Evolutionary conservation across 2,113 vertebrate genomes (phyloP).

Genomic region (Sebastes schlegelii): DNA sequence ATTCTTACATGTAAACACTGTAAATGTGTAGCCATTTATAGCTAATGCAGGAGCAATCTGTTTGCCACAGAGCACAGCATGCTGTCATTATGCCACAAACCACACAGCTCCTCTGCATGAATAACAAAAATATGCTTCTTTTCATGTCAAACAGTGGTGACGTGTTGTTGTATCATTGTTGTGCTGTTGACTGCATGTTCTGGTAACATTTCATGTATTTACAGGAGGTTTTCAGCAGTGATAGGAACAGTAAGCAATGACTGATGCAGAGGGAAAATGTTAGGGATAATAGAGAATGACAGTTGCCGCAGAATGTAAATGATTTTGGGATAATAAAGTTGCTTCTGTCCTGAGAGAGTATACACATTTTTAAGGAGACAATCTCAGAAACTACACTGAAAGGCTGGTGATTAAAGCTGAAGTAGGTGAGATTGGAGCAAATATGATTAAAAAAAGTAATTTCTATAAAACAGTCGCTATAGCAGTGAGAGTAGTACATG

Average conservation of each 20-base stretch:
- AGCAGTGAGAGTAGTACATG: too few species aligned
- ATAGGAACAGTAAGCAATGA: background rate
- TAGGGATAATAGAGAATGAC: background rate
- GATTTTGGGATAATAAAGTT: background rate
- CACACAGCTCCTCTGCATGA: conserved; percentile 8
- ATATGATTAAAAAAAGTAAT: too few species aligned
- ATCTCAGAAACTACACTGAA: background rate
- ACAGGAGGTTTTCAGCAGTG: background rate
- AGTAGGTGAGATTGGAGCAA: too few species aligned
- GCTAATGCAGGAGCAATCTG: conserved; percentile 5
- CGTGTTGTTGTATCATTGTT: background rate
- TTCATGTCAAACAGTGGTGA: conserved; percentile 24
- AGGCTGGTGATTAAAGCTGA: background rate
- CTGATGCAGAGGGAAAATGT: background rate
- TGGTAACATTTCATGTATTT: background rate
- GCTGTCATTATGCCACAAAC: conserved; percentile 6
- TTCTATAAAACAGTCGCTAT: too few species aligned
- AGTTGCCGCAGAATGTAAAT: background rate
- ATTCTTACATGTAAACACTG: background rate
- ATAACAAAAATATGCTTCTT: conserved; percentile 2
- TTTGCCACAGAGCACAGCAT: conserved; percentile 4
- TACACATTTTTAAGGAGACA: background rate
- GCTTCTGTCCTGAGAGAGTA: background rate
- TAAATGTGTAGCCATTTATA: background rate
- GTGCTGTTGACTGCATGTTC: background rate